Base-by-base conservation (phyloP, 2,888 invertebrate genomes). In the Globia sparganii region DNA sequence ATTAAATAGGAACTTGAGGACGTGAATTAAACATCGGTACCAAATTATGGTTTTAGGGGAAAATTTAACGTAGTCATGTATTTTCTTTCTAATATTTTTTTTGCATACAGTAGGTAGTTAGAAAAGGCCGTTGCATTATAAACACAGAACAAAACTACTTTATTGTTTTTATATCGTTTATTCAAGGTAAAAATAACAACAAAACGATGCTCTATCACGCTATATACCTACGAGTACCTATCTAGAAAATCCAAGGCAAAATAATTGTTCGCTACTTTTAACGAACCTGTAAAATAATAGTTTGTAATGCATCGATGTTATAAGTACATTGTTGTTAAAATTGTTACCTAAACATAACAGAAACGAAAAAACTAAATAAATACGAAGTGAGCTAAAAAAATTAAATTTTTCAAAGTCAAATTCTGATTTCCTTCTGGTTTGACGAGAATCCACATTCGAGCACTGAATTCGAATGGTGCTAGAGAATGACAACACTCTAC, bases 391-490 rank as follows among this genome's bases (percentile, higher is more conserved):
- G 65, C 34, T 28, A 59, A 75, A 64, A 40, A 34, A 31, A 40
- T 58, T 40, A 2, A 21, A 34, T 49, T 25, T 49, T 56, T 46
- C 25, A 40, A 65, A 34, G 66, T 61, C 4, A n/a, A n/a, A n/a
- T n/a, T n/a, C n/a, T n/a, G 4, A 34, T 62, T 70, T 67, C 13
- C 78, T 62, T 61, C 37, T 43, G 28, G 18, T 74, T 80, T 77
- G 94, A 62, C 67, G 95, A 87, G 66, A 83, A 83, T 89, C 96
- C 96, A 95, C 87, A 94, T 95, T 96, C 95, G 93, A 96, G 97
- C 96, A 97, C 97, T 97, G 97, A 97, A 97, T 97, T 97, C 97
- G 97, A 97, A 97, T 97, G 97, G 97, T 97, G 97, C 97, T 97
- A 97, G 97, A 97, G 94, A 94, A 94, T 91, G 84, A 85, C 86